A percentile compares a stretch with the other conserved stretches of the same genome.
These are phyloP conservation scores for Cantharis flavilabris DNA, from an alignment of 2,888 invertebrate genomes.

Conservation along the genomic window DNA sequence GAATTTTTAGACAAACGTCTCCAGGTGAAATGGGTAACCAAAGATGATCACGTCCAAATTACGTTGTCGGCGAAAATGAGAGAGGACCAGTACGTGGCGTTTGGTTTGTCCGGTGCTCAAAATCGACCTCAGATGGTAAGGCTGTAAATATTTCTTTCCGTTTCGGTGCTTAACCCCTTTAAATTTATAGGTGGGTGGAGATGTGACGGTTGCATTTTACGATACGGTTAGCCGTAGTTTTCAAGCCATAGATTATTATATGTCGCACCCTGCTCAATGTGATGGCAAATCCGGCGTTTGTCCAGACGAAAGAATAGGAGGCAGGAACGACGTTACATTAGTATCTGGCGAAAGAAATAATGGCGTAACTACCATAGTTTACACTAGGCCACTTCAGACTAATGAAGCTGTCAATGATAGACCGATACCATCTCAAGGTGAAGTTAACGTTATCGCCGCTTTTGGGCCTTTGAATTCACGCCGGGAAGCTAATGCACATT, in stretches of 20 bases:
- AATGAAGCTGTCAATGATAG: slow-evolving; percentile 74
- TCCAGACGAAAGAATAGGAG: slow-evolving; percentile 81
- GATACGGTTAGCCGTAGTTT: slow-evolving; percentile 65
- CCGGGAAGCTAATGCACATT: slow-evolving; percentile 85
- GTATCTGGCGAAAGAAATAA: slow-evolving; percentile 77
- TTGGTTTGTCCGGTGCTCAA: slow-evolving; percentile 81
- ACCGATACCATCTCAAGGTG: slow-evolving; percentile 68
- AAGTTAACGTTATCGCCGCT: slow-evolving; percentile 80
- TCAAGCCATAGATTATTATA: slow-evolving; percentile 82
- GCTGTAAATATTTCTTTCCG: slow-evolving; percentile 28
- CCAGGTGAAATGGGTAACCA: slow-evolving; percentile 86
- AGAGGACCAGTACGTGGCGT: slow-evolving; percentile 87
- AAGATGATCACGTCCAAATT: slow-evolving; percentile 76
- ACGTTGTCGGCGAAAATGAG: slow-evolving; percentile 77
- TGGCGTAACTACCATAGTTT: slow-evolving; percentile 81
- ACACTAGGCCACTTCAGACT: slow-evolving; percentile 76
- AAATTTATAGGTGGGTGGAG: slow-evolving; percentile 65
- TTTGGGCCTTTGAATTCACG: slow-evolving; percentile 81
- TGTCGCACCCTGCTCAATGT: slow-evolving; percentile 80
- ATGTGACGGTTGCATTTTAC: slow-evolving; percentile 82
- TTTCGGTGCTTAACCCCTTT: slow-evolving; percentile 27
- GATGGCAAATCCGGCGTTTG: slow-evolving; percentile 84
- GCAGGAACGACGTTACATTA: slow-evolving; percentile 76
- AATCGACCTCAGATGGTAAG: slow-evolving; percentile 72
- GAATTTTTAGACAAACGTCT: slow-evolving; percentile 81